A percentile compares a stretch with the other conserved stretches of the same genome.
Conservation (phyloP, 2,888 invertebrate genomes). For the Pecten maximus region DNA sequence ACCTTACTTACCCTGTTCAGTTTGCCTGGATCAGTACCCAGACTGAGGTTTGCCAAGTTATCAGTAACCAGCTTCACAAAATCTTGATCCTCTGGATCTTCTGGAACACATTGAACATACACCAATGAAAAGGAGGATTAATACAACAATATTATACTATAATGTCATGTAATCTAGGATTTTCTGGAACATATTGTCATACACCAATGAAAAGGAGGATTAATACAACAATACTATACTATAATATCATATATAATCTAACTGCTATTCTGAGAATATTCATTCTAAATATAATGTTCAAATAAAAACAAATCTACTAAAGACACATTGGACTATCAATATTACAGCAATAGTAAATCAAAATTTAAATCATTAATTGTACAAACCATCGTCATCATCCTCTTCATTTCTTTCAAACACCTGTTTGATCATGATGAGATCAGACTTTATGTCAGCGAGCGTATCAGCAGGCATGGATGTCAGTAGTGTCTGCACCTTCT, state of each 20-base stretch:
- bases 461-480: conserved; percentile 65
- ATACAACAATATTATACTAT: no score
- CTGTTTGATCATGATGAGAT: conserved; percentile 90
- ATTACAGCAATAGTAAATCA: no score
- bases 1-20: conserved; percentile 84
- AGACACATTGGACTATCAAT: no score
- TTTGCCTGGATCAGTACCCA: conserved; percentile 84
- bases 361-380: background rate
- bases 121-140: no score
- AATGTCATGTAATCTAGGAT: no score
- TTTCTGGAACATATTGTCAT: no score
- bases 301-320: no score
- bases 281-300: no score
- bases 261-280: no score
- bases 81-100: conserved; percentile 75
- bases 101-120: conserved; percentile 33
- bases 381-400: conserved; percentile 64
- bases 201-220: no score
- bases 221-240: no score
- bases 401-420: conserved; percentile 76
- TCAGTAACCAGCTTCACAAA: conserved; percentile 77
- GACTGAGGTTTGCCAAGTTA: conserved; percentile 72
- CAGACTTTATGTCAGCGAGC: conserved; percentile 88
- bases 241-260: no score
- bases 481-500: conserved; percentile 74